Evolutionary conservation across 1,140 invertebrate species (phyloP).

Genomic region (Heliothis subflexa): DNA sequence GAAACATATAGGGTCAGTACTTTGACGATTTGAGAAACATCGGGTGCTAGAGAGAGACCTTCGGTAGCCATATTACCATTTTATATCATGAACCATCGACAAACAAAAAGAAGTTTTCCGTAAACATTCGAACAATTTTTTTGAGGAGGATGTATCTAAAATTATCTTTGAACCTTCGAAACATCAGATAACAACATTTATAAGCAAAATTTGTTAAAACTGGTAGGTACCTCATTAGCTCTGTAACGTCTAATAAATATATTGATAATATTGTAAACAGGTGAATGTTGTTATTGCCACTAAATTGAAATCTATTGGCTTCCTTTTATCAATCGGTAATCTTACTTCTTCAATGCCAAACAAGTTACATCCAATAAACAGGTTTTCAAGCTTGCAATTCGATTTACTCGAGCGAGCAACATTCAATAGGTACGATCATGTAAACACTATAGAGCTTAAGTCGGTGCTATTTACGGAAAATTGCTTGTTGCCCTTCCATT

Average conservation of each 20-base stretch:
- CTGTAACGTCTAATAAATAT: no score
- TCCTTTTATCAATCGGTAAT: no score
- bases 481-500: slow-evolving; percentile 2
- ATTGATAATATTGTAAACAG: no score
- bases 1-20: slow-evolving; percentile 21
- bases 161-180: no score
- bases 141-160: no score
- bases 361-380: not conserved
- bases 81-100: not conserved
- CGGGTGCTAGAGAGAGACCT: not conserved
- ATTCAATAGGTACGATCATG: not conserved
- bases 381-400: not conserved
- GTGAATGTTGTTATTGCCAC: no score
- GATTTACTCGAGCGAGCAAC: not conserved
- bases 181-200: no score
- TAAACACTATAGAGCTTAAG: slow-evolving; percentile 9
- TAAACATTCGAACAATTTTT: no score
- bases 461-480: slow-evolving; percentile 4
- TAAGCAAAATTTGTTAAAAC: not conserved
- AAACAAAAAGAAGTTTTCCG: not conserved
- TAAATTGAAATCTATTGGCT: no score
- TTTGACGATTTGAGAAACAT: not conserved
- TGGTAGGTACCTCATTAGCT: no score
- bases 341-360: no score
- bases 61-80: not conserved